Evolutionary conservation across 2,888 invertebrate genomes (phyloP).

Genomic region (Margaritifera margaritifera): DNA sequence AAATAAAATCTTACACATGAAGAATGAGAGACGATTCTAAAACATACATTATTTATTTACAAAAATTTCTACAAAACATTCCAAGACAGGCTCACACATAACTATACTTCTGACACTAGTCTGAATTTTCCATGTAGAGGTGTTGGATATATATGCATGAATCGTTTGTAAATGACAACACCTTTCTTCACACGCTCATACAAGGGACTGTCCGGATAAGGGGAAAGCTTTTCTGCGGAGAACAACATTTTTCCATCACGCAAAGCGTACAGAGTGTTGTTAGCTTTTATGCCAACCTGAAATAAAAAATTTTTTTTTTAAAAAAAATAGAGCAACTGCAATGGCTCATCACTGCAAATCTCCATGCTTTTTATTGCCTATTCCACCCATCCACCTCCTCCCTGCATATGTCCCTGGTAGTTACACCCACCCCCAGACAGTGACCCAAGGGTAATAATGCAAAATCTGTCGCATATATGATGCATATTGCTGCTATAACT

Average conservation of each 20-base stretch:
- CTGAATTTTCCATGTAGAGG: slow-evolving; percentile 86
- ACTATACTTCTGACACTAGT: slow-evolving; percentile 74
- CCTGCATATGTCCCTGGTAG: no score
- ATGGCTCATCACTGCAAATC: not conserved
- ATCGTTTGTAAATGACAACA: slow-evolving; percentile 83
- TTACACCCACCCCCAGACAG: no score
- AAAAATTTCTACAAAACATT: no score
- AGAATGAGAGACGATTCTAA: no score
- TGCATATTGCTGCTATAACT: no score
- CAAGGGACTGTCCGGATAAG: slow-evolving; percentile 85
- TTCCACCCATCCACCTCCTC: no score
- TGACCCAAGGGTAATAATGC: no score
- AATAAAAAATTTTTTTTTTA: slow-evolving; percentile 8
- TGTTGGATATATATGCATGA: slow-evolving; percentile 87
- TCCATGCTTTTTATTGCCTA: no score
- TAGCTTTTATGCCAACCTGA: slow-evolving; percentile 87
- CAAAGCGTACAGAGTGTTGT: slow-evolving; percentile 84
- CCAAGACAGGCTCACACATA: no score
- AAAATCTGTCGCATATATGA: no score
- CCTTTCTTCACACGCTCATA: slow-evolving; percentile 79
- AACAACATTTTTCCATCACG: slow-evolving; percentile 85
- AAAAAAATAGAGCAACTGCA: not conserved
- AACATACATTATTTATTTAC: no score
- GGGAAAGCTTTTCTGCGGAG: slow-evolving; percentile 87
- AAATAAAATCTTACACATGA: no score